A percentile compares a stretch with the other conserved stretches of the same genome.
These are phyloP conservation scores for Sula dactylatra DNA, from an alignment of 2,113 vertebrate genomes.

Conservation along the genomic window DNA sequence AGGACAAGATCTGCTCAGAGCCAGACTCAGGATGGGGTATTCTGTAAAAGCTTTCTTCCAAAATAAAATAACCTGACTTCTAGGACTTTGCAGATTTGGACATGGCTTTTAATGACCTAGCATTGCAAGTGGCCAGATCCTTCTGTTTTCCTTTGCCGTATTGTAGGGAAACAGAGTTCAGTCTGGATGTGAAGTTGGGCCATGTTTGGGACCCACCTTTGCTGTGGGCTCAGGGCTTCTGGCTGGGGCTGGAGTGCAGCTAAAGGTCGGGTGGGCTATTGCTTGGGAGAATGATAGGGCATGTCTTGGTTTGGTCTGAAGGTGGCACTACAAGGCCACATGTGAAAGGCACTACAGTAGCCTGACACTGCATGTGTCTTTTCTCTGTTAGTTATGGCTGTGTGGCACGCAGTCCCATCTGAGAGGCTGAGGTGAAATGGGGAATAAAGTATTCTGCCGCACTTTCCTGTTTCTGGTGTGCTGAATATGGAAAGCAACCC, in stretches of 20 bases:
- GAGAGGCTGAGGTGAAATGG: neutral
- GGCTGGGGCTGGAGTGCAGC: no score
- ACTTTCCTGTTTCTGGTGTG: neutral
- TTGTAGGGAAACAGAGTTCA: neutral
- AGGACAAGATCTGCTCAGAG: neutral
- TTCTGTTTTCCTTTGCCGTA: neutral
- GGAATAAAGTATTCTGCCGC: neutral
- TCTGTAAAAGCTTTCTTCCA: neutral
- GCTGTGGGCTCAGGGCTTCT: neutral
- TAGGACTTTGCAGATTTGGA: neutral
- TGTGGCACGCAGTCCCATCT: fast-evolving
- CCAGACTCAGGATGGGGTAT: neutral
- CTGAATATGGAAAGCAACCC: neutral
- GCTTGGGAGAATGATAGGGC: neutral
- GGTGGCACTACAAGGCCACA: conserved; percentile 31
- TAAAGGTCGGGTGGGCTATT: neutral
- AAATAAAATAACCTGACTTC: neutral
- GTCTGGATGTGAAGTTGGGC: neutral
- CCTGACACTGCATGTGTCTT: fast-evolving
- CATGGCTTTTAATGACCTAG: neutral
- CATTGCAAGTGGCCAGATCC: neutral
- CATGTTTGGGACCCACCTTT: neutral
- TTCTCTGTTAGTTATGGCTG: fast-evolving
- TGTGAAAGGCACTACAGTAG: neutral
- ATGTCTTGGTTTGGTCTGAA: neutral